Evolutionary conservation across 2,888 invertebrate species (phyloP).

Genomic region (Chironomus riparius): DNA sequence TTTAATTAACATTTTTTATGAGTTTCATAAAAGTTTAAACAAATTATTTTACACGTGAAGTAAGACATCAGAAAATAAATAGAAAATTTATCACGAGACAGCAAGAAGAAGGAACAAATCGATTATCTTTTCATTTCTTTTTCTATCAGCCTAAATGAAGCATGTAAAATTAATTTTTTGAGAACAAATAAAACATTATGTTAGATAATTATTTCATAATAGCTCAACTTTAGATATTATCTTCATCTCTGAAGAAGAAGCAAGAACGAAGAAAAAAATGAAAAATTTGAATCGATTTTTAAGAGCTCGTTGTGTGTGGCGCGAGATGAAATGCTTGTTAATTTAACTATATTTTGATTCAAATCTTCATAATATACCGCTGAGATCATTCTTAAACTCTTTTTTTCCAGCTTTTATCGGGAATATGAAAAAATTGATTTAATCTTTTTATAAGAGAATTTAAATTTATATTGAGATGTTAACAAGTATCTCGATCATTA

Average conservation of each 20-base stretch:
- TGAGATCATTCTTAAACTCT: not conserved
- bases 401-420: not conserved
- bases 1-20: too few species aligned
- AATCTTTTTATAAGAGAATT: not conserved
- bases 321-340: conserved; percentile 21
- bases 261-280: not conserved
- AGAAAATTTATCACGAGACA: too few species aligned
- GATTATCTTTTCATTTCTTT: too few species aligned
- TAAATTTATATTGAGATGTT: conserved; percentile 2
- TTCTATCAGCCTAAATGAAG: too few species aligned
- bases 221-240: too few species aligned
- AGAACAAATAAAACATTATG: too few species aligned
- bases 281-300: not conserved
- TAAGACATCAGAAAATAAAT: too few species aligned
- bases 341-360: conserved; percentile 22
- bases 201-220: not conserved
- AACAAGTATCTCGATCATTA: not conserved
- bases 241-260: not conserved
- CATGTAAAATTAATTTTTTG: too few species aligned
- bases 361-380: conserved; percentile 15
- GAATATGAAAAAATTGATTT: not conserved
- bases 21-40: too few species aligned
- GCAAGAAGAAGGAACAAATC: too few species aligned
- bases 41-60: too few species aligned
- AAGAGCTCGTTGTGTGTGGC: conserved; percentile 24